These are phyloP conservation scores for Aricia agestis DNA, from an alignment of 1,140 invertebrate genomes.

Conservation along the genomic window DNA sequence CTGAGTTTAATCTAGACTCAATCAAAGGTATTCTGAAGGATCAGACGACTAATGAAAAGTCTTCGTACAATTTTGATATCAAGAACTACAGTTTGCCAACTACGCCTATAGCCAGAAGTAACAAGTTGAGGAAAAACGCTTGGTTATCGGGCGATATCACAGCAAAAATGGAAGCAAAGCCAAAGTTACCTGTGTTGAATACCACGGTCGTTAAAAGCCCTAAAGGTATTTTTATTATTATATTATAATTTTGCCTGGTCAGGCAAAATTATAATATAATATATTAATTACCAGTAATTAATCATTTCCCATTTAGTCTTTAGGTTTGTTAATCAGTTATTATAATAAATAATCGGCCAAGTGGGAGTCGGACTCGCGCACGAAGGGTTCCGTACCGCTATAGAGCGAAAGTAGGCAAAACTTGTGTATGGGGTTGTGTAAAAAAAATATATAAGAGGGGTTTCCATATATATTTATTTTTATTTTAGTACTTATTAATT, in stretches of 20 bases:
- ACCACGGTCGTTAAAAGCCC: neutral
- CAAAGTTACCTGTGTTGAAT: conserved; percentile 35
- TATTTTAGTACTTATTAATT: too few relatives aligned
- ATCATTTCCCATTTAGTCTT: too few relatives aligned
- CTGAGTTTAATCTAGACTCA: conserved; percentile 62
- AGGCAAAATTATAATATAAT: too few relatives aligned
- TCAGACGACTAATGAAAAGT: conserved; percentile 37
- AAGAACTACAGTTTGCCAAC: conserved; percentile 67
- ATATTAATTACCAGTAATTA: too few relatives aligned
- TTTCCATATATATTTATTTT: too few relatives aligned
- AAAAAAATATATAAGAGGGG: too few relatives aligned
- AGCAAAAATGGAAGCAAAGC: conserved; percentile 12
- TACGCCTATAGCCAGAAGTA: conserved; percentile 71
- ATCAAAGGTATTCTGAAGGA: conserved; percentile 56
- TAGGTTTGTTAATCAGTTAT: too few relatives aligned
- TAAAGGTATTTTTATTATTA: neutral
- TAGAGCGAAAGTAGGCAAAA: too few relatives aligned
- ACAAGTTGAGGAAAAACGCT: conserved; percentile 70
- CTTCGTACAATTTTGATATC: conserved; percentile 70
- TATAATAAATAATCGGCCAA: too few relatives aligned
- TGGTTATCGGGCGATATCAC: conserved; percentile 67
- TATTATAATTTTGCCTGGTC: neutral
- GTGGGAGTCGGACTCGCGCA: too few relatives aligned
- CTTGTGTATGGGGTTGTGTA: too few relatives aligned
- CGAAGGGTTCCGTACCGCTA: too few relatives aligned